phyloP scores from a whole-genome alignment of 2,113 vertebrate genomes.

The Lampris megalopsis region DNA sequence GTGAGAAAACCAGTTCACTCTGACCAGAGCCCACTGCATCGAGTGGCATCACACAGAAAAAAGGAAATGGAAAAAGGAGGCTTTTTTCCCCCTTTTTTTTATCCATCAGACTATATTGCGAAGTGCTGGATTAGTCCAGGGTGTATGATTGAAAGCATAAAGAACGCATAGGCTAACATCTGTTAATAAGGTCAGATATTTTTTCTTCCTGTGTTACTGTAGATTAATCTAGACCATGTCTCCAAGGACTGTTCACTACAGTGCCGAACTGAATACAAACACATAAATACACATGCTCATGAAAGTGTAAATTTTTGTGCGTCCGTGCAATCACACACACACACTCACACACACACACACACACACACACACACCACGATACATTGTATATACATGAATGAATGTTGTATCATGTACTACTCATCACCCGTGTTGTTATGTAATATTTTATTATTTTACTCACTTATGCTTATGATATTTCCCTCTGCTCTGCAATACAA shows the following conservation, averaged over 20 bases:
- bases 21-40: no score
- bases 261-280: background rate
- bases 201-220: slow-evolving; percentile 47
- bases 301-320: background rate
- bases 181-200: slow-evolving; percentile 66
- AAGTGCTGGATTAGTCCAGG: slow-evolving; percentile 22
- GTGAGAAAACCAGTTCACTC: no score
- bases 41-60: no score
- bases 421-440: no score
- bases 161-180: slow-evolving; percentile 51
- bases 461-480: no score
- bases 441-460: no score
- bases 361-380: background rate
- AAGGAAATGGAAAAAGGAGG: no score
- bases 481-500: no score
- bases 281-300: background rate
- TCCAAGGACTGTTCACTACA: slow-evolving; percentile 43
- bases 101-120: background rate
- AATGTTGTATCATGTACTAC: no score
- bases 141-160: slow-evolving; percentile 31
- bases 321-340: background rate
- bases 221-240: slow-evolving; percentile 71
- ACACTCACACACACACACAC: background rate
- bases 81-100: no score
- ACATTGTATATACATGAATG: no score